Evolutionary conservation across 2,113 vertebrate species (phyloP).

Genomic region (Antigone vipio): DNA sequence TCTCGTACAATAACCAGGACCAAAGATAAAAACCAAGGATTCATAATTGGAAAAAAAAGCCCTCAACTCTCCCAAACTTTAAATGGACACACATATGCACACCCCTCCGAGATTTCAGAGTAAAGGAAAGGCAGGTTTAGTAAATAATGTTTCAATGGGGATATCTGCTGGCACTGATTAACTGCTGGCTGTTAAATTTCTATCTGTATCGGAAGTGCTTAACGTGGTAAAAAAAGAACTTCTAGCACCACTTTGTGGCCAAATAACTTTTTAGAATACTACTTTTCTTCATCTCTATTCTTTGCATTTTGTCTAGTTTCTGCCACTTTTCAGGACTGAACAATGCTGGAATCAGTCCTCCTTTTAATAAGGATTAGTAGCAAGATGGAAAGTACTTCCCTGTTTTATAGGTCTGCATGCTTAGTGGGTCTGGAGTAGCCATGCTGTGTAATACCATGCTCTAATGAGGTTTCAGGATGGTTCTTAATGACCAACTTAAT

Average conservation of each 20-base stretch:
- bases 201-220: not conserved
- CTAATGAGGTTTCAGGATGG: not conserved
- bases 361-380: not conserved
- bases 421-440: not conserved
- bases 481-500: not conserved
- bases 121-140: not conserved
- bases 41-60: not conserved
- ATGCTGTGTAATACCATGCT: not conserved
- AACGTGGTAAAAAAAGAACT: not conserved
- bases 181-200: not conserved
- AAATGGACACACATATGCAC: not conserved
- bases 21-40: not conserved
- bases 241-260: constrained; percentile 30
- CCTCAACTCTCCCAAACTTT: not conserved
- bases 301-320: not conserved
- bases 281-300: too few relatives aligned
- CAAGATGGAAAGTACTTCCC: not conserved
- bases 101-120: not conserved
- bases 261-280: not conserved
- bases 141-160: not conserved
- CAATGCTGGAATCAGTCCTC: not conserved
- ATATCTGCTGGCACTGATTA: not conserved
- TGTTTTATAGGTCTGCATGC: not conserved
- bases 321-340: not conserved
- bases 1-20: not conserved